Evolutionary conservation across 1,140 invertebrate species (phyloP), one percentile per base, ranked within the genome.

Genomic region (Schlechtendalia chinensis): DNA sequence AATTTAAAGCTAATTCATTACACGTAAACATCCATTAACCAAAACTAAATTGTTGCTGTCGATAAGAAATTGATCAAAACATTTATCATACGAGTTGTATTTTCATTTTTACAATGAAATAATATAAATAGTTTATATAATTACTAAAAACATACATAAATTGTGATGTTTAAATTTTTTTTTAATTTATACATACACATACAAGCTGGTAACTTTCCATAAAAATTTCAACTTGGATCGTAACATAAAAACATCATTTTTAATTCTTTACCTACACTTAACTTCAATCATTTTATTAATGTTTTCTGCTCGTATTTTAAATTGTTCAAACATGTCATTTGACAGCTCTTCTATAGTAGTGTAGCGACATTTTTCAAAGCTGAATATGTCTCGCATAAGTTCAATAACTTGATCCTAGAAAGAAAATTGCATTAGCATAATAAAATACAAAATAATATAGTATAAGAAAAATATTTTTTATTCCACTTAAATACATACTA

Each of bases 331-430:
- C 80, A 97, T 90, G 85, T 98, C 96, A 27, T 89, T 87, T 0
- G 94, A 89, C 45, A 98, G 87, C 59, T 95, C 92, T 83, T 97
- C 94, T 6, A 96, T 90, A n/a, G 88, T 92, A 0, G 93, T 95
- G 85, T 94, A 98, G 39, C 95, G 89, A 83, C 93, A 94, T 86
- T 93, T 93, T 82, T 96, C 91, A 86, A 97, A 96, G 87, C 92
- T 96, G 87, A 98, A 99, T 83, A 98, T 91, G 86, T 98, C 96
- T 32, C 89, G 86, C 56, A 98, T 89, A 84, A 97, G 96, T 53
- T 91, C 92, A 59, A 96, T 89, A 4, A 97, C 91, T 87, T 98
- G 93, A 82, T 96, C 92, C 87, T 95, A 85, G 29, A 86, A 86
- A 72, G 79, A 83, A 82, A 54, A 82, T 82, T 10, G 50, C 47